Base-by-base conservation (phyloP, 1,140 invertebrate genomes). In the Brachionus calyciflorus region DNA sequence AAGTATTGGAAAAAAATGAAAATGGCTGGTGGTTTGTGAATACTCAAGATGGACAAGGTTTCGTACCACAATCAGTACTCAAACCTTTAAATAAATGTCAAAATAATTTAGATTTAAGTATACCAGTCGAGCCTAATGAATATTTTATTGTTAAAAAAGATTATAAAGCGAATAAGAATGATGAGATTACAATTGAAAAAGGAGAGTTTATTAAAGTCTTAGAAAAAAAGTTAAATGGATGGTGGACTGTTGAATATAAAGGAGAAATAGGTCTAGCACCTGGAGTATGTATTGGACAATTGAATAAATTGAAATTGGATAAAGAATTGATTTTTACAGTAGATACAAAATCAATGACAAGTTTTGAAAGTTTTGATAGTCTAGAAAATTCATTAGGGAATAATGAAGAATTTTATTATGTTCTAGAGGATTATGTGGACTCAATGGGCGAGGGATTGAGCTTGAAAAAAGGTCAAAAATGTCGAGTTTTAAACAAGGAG, bases 11-110 rank as follows among this genome's bases (percentile, higher is more conserved):
- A 14, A 65, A 65, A 44, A 65, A 65, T 65, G 21, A 44, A 4
- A 65, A 65, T 44, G 60, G 60, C 3, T 65, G 60, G 60, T 65
- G 60, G 60, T 65, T 65, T 65, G 19, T 65, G 19, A 17, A 44
- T 65, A 41, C 21, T 1, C 19, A 10, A 24, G 60, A 65, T 44
- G 37, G 60, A 5, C 37, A 65, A 46, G 60, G 60, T 10, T 65
- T 14, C 21, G 60, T 65, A 26, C 60, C 60, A 14, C 37, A 65
- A 44, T 24, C 37, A 44, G 12, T 65, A 7, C 40, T 65, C 19
- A 65, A 12, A 41, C 21, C 60, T 44, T 65, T 65, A n/a, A 12
- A 65, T 21, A 65, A 41, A 26, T 44, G n/a, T 37, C 1, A n/a
- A 14, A 60, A 19, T 24, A 14, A 33, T 17, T 17, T 44, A 17